Evolutionary conservation across 2,888 invertebrate genomes (phyloP).

Genomic region (Drosophila tripunctata): DNA sequence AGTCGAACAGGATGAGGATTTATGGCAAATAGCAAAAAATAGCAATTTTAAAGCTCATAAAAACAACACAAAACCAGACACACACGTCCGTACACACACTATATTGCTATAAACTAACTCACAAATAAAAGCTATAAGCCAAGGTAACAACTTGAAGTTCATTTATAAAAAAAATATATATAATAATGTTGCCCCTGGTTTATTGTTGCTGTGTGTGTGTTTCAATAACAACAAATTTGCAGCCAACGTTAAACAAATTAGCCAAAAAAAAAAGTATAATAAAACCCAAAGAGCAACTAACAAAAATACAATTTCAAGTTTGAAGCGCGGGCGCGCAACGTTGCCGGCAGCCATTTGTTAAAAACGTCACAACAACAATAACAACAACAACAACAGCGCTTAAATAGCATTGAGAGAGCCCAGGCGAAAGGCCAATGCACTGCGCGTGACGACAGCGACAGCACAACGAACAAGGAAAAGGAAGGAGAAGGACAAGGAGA

Average conservation of each 20-base stretch:
- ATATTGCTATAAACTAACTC: conserved; percentile 11
- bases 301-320: conserved; percentile 69
- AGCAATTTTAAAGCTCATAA: conserved; percentile 26
- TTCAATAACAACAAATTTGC: conserved; percentile 68
- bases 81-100: background rate
- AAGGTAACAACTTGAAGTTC: conserved; percentile 55
- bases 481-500: background rate
- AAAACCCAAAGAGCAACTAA: conserved; percentile 42
- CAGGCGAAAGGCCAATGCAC: conserved; percentile 74
- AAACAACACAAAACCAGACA: conserved; percentile 19
- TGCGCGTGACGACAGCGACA: conserved; percentile 53
- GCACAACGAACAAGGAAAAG: conserved; percentile 15
- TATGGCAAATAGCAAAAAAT: conserved; percentile 30
- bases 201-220: conserved; percentile 25
- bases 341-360: conserved; percentile 57
- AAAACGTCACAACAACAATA: conserved; percentile 44
- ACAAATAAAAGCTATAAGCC: conserved; percentile 41
- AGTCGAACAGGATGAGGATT: conserved; percentile 46
- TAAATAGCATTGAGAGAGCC: conserved; percentile 75
- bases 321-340: conserved; percentile 33
- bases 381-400: conserved; percentile 57
- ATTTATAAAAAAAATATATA: conserved; percentile 38
- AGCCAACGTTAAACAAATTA: conserved; percentile 69
- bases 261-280: conserved; percentile 39
- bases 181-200: conserved; percentile 57